Evolutionary conservation across 2,888 invertebrate species (phyloP), one percentile per base, ranked within the genome.

Genomic region (Dasysyrphus albostriatus): DNA sequence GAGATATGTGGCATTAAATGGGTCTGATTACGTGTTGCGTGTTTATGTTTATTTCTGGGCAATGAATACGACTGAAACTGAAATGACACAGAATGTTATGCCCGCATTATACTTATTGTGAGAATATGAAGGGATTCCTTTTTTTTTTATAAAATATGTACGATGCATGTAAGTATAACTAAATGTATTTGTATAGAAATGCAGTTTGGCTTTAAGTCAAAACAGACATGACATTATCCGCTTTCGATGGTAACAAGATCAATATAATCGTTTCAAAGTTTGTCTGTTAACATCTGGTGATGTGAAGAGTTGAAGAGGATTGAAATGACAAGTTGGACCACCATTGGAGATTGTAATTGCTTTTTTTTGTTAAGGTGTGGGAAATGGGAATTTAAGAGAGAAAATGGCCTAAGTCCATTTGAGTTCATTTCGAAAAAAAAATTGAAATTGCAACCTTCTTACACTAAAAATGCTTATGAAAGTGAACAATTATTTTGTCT

Each of bases 21-120:
- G 83, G 75, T 79, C 75, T 72, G 87, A 81, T 83, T 87, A 87
- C 82, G 78, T 87, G 87, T 87, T 87, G 87, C 87, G 78, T 87
- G 87, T 65, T 78, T 77, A 61, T 87, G 82, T 70, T 82, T 61
- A 61, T 58, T 44, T 19, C 59, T 76, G 49, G 29, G 76, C 75
- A 72, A 24, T 65, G 58, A 47, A 79, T 19, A 58, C 12, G 67
- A 42, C 12, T 61, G 16, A 19, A 69, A 42, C 12, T 61, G 16
- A 19, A 69, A 61, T 69, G 78, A 51, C 32, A 65, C 51, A 61
- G 69, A 44, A 34, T 72, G 59, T 49, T 61, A 61, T 61, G 42
- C 42, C 39, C 24, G 9, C 5, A 32, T 7, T 6, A 44, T 44
- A 10, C 14, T 69, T 12, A 59, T 39, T 34, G 10, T 10, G 34